Conservation (phyloP, 92 coral and sea anemone species). For the Phenganax subtilis region DNA sequence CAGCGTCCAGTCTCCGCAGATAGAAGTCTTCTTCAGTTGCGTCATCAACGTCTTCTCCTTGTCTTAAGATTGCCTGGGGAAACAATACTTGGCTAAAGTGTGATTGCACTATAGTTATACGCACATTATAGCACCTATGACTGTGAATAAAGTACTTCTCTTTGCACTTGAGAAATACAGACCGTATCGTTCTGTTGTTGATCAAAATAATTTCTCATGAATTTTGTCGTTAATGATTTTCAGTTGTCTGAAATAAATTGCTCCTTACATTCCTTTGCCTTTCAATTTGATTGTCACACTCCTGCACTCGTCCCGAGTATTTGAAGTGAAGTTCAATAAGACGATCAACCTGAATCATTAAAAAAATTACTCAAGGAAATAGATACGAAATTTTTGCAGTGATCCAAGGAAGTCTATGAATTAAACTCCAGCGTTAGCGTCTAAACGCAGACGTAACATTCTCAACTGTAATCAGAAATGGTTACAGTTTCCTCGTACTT, state of each 20-base stretch:
- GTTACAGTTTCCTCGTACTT: background rate
- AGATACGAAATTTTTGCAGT: background rate
- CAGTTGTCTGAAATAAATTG: too few species aligned
- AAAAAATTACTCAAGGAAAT: background rate
- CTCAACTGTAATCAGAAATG: background rate
- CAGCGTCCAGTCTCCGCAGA: constrained; percentile 88
- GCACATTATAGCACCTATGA: too few species aligned
- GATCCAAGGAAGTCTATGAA: background rate
- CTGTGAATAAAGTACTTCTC: too few species aligned
- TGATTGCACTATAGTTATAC: too few species aligned
- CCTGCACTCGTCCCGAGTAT: constrained; percentile 72
- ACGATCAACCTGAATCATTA: constrained; percentile 58
- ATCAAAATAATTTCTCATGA: too few species aligned
- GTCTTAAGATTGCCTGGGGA: constrained; percentile 57
- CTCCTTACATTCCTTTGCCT: constrained; percentile 72
- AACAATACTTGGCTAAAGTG: background rate
- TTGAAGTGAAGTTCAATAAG: constrained; percentile 93
- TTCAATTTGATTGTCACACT: constrained; percentile 84
- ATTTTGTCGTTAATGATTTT: too few species aligned
- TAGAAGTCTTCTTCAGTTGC: constrained; percentile 81
- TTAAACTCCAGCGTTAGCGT: background rate
- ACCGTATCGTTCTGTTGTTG: too few species aligned
- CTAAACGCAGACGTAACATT: background rate
- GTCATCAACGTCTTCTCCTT: constrained; percentile 82
- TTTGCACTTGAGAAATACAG: too few species aligned